A percentile compares a stretch with the other conserved stretches of the same genome.
Conservation (phyloP, 2,888 invertebrate species). For the Drosophila macrospina region DNA sequence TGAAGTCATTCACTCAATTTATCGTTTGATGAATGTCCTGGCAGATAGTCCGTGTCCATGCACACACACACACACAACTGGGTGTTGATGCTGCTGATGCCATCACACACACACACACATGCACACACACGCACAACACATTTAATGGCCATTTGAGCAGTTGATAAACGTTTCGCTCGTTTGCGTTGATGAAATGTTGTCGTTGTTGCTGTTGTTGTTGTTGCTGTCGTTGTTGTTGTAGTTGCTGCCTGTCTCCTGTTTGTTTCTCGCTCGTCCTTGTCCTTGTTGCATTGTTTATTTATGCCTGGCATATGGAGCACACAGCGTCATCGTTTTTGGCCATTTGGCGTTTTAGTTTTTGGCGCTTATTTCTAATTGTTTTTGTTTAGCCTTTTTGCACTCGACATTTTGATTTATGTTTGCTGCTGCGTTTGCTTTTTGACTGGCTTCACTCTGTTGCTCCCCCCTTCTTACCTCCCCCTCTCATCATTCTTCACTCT, state of each 20-base stretch:
- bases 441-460: neutral
- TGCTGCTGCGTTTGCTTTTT: constrained; percentile 23
- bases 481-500: neutral
- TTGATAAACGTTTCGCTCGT: constrained; percentile 85
- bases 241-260: constrained; percentile 35
- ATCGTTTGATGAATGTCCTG: constrained; percentile 84
- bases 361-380: constrained; percentile 78
- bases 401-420: constrained; percentile 63
- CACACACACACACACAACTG: constrained; percentile 35
- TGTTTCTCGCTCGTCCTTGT: constrained; percentile 9
- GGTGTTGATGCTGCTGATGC: constrained; percentile 64
- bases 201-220: constrained; percentile 45
- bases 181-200: constrained; percentile 81
- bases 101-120: constrained; percentile 35
- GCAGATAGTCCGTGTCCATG: constrained; percentile 68
- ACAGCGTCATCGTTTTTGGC: constrained; percentile 41
- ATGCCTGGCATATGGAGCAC: constrained; percentile 72
- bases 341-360: constrained; percentile 67
- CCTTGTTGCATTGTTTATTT: constrained; percentile 76
- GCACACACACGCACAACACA: constrained; percentile 73
- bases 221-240: constrained; percentile 21
- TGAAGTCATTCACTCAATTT: constrained; percentile 85
- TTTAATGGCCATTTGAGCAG: constrained; percentile 85
- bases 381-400: constrained; percentile 55
- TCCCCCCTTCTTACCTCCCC: neutral